phyloP scores from a whole-genome alignment of 2,797 vertebrate genomes.

The Enteromius fasciolatus region DNA sequence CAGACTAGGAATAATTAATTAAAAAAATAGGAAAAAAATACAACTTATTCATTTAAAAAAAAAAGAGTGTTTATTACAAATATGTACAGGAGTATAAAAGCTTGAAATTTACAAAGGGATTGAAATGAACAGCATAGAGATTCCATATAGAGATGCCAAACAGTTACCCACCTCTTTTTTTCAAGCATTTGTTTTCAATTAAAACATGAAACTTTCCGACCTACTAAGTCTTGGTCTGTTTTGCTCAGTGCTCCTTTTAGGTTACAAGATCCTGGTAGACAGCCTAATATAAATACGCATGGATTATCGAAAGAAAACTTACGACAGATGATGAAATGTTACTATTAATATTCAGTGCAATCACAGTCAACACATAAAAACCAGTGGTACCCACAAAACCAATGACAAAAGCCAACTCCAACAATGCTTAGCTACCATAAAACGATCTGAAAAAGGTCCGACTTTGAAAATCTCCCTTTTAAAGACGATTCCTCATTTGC shows the following conservation, averaged over 20 bases:
- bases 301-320: conserved; percentile 20
- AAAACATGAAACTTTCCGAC: conserved; percentile 37
- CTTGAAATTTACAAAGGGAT: conserved; percentile 34
- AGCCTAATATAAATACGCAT: conserved; percentile 43
- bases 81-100: conserved; percentile 47
- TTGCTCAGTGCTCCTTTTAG: conserved; percentile 13
- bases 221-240: conserved; percentile 8
- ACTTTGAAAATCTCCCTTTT: conserved; percentile 19
- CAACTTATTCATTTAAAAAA: conserved; percentile 1
- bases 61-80: conserved; percentile 53
- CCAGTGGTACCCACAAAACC: conserved; percentile 28
- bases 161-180: conserved; percentile 10
- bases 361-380: conserved; percentile 46
- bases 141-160: neutral
- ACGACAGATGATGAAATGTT: conserved; percentile 43
- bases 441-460: conserved; percentile 32
- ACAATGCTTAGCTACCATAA: conserved; percentile 34
- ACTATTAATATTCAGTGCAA: conserved; percentile 54
- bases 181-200: conserved; percentile 33
- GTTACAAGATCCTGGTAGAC: neutral
- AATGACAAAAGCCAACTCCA: conserved; percentile 40
- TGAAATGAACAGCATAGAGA: conserved; percentile 49
- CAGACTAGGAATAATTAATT: neutral
- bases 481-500: conserved; percentile 15
- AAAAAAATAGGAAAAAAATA: neutral